phyloP scores from a whole-genome alignment of 2,888 invertebrate species.

The Pemphredon lugubris region DNA sequence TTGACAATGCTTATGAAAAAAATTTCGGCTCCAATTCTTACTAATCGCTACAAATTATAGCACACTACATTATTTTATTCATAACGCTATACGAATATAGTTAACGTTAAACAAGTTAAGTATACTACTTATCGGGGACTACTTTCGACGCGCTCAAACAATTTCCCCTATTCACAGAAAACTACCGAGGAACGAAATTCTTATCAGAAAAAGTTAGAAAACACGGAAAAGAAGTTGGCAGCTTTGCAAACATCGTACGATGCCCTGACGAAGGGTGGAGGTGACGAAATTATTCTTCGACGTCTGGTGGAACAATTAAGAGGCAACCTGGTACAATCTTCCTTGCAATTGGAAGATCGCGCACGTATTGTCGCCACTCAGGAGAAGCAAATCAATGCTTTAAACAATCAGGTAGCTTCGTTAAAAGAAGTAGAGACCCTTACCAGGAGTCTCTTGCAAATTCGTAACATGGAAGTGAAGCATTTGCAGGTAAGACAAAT shows the following conservation, averaged over 20 bases:
- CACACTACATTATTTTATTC: too few relatives aligned
- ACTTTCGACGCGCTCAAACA: too few relatives aligned
- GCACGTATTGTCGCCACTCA: constrained; percentile 82
- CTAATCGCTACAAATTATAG: too few relatives aligned
- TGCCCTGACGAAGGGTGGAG: constrained; percentile 49
- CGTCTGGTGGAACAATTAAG: constrained; percentile 72
- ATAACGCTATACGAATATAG: too few relatives aligned
- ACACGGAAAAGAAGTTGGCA: constrained; percentile 69
- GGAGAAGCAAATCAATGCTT: constrained; percentile 89
- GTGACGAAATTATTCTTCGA: constrained; percentile 53
- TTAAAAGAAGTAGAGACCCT: constrained; percentile 91
- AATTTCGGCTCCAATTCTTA: too few relatives aligned
- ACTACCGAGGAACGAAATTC: constrained; percentile 69
- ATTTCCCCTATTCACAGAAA: constrained; percentile 62
- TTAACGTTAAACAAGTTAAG: too few relatives aligned
- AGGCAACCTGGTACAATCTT: constrained; percentile 67
- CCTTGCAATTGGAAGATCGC: constrained; percentile 72
- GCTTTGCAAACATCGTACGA: constrained; percentile 65
- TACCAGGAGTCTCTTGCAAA: constrained; percentile 90
- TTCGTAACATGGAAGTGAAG: constrained; percentile 89
- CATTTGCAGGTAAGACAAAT: constrained; percentile 84
- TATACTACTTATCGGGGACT: too few relatives aligned
- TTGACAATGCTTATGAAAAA: too few relatives aligned
- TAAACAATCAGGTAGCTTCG: constrained; percentile 87
- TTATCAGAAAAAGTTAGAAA: constrained; percentile 69